A percentile compares a stretch with the other conserved stretches of the same genome.
These are phyloP conservation scores for Ormyrus thymus DNA, from an alignment of 2,888 invertebrate species.

Conservation along the genomic window DNA sequence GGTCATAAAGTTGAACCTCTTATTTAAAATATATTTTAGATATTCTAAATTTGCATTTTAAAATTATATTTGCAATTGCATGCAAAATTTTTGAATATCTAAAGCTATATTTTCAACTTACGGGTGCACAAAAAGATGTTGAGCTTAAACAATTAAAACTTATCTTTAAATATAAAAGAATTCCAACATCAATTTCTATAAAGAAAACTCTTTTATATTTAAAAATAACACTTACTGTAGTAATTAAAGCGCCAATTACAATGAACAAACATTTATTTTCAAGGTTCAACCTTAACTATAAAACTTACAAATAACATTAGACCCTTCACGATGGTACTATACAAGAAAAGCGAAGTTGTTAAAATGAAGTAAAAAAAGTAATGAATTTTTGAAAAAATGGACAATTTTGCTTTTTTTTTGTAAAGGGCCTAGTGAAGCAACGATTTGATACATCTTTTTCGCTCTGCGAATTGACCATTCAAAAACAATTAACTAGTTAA, in stretches of 20 bases:
- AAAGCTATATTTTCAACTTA: no score
- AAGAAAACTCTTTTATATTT: no score
- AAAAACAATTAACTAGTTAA: conserved; percentile 55
- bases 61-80: no score
- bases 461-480: conserved; percentile 53
- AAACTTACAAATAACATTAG: conserved; percentile 54
- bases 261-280: conserved; percentile 51
- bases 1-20: conserved; percentile 35
- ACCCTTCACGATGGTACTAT: conserved; percentile 45
- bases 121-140: no score
- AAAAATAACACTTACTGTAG: conserved; percentile 24
- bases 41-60: no score
- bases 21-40: not conserved
- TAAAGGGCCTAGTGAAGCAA: conserved; percentile 52
- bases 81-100: no score
- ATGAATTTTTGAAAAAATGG: conserved; percentile 20
- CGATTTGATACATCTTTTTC: conserved; percentile 54
- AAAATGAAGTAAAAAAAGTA: conserved; percentile 40
- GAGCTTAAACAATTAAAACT: not conserved
- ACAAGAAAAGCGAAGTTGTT: conserved; percentile 43
- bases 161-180: conserved; percentile 50
- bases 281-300: conserved; percentile 53
- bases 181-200: conserved; percentile 38
- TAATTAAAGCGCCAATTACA: conserved; percentile 41
- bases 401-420: conserved; percentile 24